phyloP scores from a whole-genome alignment of 1,140 invertebrate species.

The Pomacea maculata region DNA sequence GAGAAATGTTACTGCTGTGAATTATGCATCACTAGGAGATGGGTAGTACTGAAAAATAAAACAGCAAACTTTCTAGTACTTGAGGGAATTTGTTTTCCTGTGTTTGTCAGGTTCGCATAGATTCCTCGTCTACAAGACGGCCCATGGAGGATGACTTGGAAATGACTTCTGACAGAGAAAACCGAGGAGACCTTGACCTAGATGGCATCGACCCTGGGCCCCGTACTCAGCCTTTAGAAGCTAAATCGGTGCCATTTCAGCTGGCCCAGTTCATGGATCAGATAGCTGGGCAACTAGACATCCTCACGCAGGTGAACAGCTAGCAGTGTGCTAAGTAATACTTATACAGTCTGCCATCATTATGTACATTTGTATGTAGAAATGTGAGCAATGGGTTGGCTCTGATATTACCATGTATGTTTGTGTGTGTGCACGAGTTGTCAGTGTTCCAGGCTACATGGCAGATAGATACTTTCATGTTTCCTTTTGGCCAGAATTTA shows the following conservation, averaged over 20 bases:
- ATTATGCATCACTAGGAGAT: too few relatives aligned
- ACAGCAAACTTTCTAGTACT: too few relatives aligned
- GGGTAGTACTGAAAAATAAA: too few relatives aligned
- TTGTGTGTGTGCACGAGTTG: not conserved
- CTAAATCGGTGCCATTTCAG: slow-evolving; percentile 46
- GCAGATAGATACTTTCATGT: not conserved
- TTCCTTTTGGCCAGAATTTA: too few relatives aligned
- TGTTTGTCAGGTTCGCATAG: slow-evolving; percentile 4
- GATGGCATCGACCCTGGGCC: slow-evolving; percentile 18
- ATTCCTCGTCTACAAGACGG: not conserved
- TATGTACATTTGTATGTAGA: not conserved
- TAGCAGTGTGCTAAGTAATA: slow-evolving; percentile 65
- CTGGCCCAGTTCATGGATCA: slow-evolving; percentile 62
- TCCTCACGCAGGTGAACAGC: slow-evolving; percentile 62
- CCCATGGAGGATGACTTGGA: slow-evolving; percentile 8
- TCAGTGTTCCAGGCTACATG: not conserved
- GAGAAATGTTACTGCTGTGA: too few relatives aligned
- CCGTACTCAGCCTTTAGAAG: slow-evolving; percentile 49
- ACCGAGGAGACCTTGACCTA: not conserved
- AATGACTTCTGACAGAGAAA: slow-evolving; percentile 10
- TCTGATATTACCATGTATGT: not conserved
- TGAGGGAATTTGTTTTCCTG: not conserved
- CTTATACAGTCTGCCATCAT: not conserved
- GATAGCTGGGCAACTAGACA: slow-evolving; percentile 65
- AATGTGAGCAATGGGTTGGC: too few relatives aligned